Base-by-base conservation (phyloP, 2,888 invertebrate species). In the Tribolium freemani region DNA sequence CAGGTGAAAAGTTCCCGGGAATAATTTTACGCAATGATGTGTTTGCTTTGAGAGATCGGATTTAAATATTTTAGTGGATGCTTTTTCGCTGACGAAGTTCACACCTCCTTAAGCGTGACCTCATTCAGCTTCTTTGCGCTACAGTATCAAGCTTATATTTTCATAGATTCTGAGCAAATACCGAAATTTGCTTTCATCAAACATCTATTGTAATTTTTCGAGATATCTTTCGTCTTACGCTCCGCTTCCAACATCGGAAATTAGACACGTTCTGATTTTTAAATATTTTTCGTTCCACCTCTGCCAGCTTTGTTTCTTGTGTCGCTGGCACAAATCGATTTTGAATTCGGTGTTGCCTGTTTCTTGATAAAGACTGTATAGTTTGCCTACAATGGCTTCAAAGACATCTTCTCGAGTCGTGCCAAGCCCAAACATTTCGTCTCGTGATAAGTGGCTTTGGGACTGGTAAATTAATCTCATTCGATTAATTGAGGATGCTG, bases 311-410 rank as follows among this genome's bases (percentile, higher is more conserved):
- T 63, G 63, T 63, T 51, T 63, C 63, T 63, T 63, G 30, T 44
- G 31, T 21, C 63, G 46, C 16, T 8, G 26, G 46, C 60, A 60
- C 60, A 31, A 45, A 66, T 66, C 66, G 66, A 66, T 66, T 54
- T 66, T 26, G 46, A 66, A 66, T 66, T 66, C 51, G 63, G 63
- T 60, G 60, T 63, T 66, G 66, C 45, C 66, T 66, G 54, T 66
- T 54, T 54, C 54, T 66, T 66, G 66, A 66, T 66, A 66, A 66
- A 53, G 66, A 66, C 54, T 54, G 54, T 66, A 53, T 67, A 56
- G 67, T 56, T 56, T 67, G 46, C 67, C n/a, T 67, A 67, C 67
- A 67, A 67, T 67, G 26, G 67, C 57, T 57, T 67, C 67, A 67
- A 67, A 67, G 67, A 57, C 67, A 45, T 57, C 57, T 57, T 16